Conservation (phyloP, 2,113 vertebrate genomes). For the Pituophis catenifer region DNA sequence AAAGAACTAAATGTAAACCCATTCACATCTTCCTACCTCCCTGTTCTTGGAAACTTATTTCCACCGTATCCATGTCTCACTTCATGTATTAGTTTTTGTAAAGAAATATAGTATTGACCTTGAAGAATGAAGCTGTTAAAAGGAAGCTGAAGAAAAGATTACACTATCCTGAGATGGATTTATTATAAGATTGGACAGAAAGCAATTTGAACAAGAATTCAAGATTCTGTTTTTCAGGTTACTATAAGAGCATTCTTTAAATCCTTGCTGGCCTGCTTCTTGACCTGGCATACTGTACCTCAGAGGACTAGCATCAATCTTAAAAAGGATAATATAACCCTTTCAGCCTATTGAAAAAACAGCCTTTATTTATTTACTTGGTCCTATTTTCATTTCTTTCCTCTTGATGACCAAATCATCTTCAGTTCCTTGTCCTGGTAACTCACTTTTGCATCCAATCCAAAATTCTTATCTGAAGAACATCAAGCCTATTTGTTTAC, state of each 20-base stretch:
- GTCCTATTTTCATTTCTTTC: not conserved
- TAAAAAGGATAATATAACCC: not conserved
- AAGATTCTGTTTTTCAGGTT: not conserved
- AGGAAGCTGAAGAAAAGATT: not conserved
- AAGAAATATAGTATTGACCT: not conserved
- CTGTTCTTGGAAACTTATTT: not conserved
- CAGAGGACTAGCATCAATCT: not conserved
- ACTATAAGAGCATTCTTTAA: not conserved
- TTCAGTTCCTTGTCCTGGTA: no score
- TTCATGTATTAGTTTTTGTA: not conserved
- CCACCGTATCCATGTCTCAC: not conserved
- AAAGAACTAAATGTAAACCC: not conserved
- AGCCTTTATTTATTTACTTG: not conserved
- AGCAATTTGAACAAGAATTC: not conserved
- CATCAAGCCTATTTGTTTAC: no score
- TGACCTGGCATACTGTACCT: not conserved
- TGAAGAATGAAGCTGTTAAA: not conserved
- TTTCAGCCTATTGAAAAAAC: not conserved
- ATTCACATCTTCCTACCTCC: not conserved
- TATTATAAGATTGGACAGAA: not conserved
- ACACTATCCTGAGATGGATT: not conserved
- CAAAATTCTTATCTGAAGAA: no score
- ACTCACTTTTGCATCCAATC: no score
- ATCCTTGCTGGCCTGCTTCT: not conserved
- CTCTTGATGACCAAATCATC: not conserved